Conservation (phyloP, 2,113 vertebrate species). For the Orcinus orca region DNA sequence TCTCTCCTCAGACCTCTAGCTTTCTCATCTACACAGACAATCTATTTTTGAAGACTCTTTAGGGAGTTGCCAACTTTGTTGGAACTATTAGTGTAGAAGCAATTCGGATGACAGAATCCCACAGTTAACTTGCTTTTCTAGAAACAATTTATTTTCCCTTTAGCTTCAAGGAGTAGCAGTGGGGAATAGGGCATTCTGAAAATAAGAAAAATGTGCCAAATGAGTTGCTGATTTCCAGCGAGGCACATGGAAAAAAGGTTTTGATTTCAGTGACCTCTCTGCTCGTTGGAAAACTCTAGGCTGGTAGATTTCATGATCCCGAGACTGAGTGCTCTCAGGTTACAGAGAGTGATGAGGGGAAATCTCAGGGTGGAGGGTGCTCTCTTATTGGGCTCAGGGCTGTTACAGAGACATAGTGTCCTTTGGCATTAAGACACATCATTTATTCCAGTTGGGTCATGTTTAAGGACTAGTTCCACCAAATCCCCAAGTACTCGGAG, state of each 20-base stretch:
- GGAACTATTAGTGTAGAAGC: background rate
- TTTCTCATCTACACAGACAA: background rate
- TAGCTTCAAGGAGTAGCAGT: background rate
- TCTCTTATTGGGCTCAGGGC: background rate
- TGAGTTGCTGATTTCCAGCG: conserved; percentile 56
- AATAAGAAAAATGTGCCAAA: conserved; percentile 6
- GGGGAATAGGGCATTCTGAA: conserved; percentile 24
- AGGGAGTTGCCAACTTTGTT: conserved; percentile 18
- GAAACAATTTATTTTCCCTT: conserved; percentile 40
- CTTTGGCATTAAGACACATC: background rate
- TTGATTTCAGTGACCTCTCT: conserved; percentile 74
- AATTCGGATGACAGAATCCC: background rate
- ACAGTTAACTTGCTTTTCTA: conserved; percentile 40
- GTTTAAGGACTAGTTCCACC: background rate
- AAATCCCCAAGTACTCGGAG: background rate
- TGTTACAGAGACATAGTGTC: background rate
- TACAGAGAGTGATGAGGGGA: background rate
- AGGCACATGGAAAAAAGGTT: conserved; percentile 72
- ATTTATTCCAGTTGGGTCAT: background rate
- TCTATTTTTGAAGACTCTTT: conserved; percentile 31
- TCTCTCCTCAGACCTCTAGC: background rate
- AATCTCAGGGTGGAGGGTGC: background rate
- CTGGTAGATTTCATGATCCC: conserved; percentile 57
- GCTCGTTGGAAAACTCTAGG: conserved; percentile 50
- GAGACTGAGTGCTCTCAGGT: conserved; percentile 25